These are phyloP conservation scores for Kryptopterus vitreolus DNA, from an alignment of 2,797 vertebrate genomes.

Conservation along the genomic window DNA sequence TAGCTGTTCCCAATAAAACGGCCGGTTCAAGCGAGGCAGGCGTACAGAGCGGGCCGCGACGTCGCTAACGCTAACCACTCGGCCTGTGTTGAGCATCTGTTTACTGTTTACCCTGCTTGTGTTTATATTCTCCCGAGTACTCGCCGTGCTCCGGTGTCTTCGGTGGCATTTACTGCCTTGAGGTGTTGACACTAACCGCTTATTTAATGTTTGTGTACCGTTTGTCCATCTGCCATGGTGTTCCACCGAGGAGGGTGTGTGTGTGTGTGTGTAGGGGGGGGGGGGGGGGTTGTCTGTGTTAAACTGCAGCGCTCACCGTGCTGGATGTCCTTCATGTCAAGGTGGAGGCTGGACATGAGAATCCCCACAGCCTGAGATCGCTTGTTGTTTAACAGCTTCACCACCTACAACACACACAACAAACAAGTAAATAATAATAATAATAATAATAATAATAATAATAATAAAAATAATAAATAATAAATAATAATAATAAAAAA, in stretches of 20 bases:
- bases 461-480: too few species aligned
- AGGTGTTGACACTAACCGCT: not conserved
- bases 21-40: not conserved
- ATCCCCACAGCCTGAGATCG: constrained; percentile 89
- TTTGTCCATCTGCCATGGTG: not conserved
- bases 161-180: not conserved
- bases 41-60: not conserved
- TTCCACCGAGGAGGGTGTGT: too few species aligned
- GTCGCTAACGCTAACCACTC: not conserved
- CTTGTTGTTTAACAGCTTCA: constrained; percentile 72
- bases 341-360: constrained; percentile 95
- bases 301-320: constrained; percentile 86
- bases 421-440: not conserved
- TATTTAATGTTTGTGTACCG: not conserved
- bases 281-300: too few species aligned
- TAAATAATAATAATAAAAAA: too few species aligned
- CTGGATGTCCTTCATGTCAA: constrained; percentile 97
- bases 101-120: not conserved
- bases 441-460: too few species aligned
- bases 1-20: constrained; percentile 24
- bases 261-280: too few species aligned
- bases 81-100: constrained; percentile 4
- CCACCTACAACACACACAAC: constrained; percentile 44
- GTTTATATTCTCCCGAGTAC: not conserved
- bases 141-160: too few species aligned